phyloP scores from a whole-genome alignment of 2,113 vertebrate genomes.

The Scolopax mira region DNA sequence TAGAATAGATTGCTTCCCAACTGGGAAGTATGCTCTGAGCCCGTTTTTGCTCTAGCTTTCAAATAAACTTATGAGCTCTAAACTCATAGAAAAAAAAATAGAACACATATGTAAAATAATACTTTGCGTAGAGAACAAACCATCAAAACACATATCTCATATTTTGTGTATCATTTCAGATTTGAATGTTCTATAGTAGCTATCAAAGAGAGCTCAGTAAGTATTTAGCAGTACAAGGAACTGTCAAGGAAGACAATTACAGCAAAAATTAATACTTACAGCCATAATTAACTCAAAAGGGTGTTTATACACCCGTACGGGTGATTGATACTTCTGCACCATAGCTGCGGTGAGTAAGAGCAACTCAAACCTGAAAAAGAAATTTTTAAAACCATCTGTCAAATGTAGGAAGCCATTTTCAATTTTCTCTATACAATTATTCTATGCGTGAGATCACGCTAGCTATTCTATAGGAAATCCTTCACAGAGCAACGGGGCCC shows the following conservation, averaged over 20 bases:
- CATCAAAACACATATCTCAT: neutral
- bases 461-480: neutral
- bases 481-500: neutral
- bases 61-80: neutral
- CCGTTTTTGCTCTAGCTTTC: neutral
- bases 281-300: slow-evolving; percentile 96
- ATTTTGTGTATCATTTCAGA: neutral
- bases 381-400: neutral
- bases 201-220: neutral
- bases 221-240: neutral
- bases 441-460: neutral
- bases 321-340: slow-evolving; percentile 98
- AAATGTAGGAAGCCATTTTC: neutral
- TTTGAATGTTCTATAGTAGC: neutral
- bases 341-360: slow-evolving; percentile 71
- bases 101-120: neutral
- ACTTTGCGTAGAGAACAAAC: neutral
- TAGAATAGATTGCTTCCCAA: neutral
- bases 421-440: neutral
- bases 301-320: slow-evolving; percentile 92
- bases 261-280: slow-evolving; percentile 80
- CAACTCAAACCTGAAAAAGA: slow-evolving; percentile 71
- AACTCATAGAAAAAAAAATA: neutral
- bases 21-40: neutral
- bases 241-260: neutral